Evolutionary conservation across 2,797 vertebrate species (phyloP), one percentile per base, ranked within the genome.

Genomic region (Sternarchorhynchus goeldii): DNA sequence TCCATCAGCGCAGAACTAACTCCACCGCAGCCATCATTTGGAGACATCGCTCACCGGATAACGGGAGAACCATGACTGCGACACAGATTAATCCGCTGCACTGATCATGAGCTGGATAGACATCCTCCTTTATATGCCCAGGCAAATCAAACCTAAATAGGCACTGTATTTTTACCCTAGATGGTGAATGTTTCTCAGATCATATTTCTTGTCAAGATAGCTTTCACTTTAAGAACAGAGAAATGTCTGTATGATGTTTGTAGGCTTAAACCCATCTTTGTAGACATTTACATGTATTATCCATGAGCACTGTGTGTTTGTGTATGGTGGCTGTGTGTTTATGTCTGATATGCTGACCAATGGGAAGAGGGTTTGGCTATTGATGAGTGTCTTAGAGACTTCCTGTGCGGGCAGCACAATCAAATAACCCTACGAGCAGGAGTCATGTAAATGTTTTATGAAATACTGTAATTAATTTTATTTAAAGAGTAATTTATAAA

Each of bases 401-500:
- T 78, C 62, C 75, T 56, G 60, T 59, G 69, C 73, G 83, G 45
- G 81, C 82, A 79, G 84, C 88, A 92, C 92, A 93, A 91, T 93
- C 91, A 83, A 60, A 64, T 66, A 65, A 32, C 60, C 73, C 71
- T 70, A 83, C 31, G 17, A 84, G 82, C 82, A 84, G 79, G 71
- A 84, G 80, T 85, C 67, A 66, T 91, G 88, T 91, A 89, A 85
- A 91, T 91, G 87, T 80, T 74, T 75, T 81, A 84, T 82, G 65
- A 88, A 89, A 90, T 88, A 88, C 86, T 93, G 91, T 92, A 90
- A 91, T 90, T 93, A 88, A 89, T 82, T 90, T 85, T 85, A 91
- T 93, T 93, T 93, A 93, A 50, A 93, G 91, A 90, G 87, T 94
- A 92, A 94, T 91, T 93, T 93, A 94, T 93, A 90, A 86, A 89